These are phyloP conservation scores for Chrysoperla carnea DNA, from an alignment of 1,140 invertebrate species.

Conservation along the genomic window DNA sequence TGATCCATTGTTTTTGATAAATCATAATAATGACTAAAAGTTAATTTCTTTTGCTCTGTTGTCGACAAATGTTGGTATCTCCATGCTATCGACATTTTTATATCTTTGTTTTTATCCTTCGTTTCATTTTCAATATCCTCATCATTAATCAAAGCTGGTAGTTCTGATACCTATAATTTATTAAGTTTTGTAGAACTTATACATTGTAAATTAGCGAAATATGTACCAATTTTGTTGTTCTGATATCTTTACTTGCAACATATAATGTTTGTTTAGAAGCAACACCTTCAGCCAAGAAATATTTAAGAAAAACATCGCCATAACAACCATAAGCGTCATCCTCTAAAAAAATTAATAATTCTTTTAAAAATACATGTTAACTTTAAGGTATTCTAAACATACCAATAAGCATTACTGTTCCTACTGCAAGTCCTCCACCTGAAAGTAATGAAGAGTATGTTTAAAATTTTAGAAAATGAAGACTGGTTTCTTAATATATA, in stretches of 20 bases:
- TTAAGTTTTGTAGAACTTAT: too few relatives aligned
- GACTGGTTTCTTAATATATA: constrained; percentile 15
- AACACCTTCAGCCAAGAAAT: constrained; percentile 67
- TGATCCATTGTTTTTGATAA: constrained; percentile 50
- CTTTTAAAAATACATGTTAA: constrained; percentile 2
- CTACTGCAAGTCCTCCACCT: constrained; percentile 40
- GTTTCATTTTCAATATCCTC: constrained; percentile 19
- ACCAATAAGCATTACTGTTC: constrained; percentile 37
- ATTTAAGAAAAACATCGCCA: constrained; percentile 56
- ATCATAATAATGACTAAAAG: constrained; percentile 65
- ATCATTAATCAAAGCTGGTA: constrained; percentile 20
- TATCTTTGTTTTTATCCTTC: constrained; percentile 13
- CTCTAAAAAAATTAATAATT: constrained; percentile 33
- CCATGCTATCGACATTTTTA: constrained; percentile 72
- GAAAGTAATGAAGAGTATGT: constrained; percentile 11
- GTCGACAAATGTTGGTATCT: constrained; percentile 53
- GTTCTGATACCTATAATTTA: constrained; percentile 18
- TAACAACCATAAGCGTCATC: constrained; percentile 62
- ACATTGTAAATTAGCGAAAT: constrained; percentile 10
- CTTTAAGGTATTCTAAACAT: constrained; percentile 6
- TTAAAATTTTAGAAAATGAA: constrained; percentile 9
- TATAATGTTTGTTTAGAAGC: constrained; percentile 49
- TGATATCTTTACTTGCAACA: constrained; percentile 49
- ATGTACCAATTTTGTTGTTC: constrained; percentile 40
- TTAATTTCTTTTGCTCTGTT: constrained; percentile 9